These are phyloP conservation scores for Aporophyla lueneburgensis DNA, from an alignment of 2,888 invertebrate genomes.

Conservation along the genomic window DNA sequence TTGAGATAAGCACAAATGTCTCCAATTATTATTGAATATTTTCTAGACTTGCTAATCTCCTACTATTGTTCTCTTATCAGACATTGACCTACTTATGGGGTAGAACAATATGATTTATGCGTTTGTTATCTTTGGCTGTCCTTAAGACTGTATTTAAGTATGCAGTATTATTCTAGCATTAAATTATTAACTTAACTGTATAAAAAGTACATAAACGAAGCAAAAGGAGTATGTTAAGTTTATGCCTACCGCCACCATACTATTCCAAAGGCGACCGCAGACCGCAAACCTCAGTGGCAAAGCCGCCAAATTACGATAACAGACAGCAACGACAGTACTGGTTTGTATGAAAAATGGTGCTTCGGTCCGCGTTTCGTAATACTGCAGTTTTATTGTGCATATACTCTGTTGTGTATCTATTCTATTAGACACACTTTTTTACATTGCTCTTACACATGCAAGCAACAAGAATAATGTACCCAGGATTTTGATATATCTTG, in stretches of 20 bases:
- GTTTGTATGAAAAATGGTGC: background rate
- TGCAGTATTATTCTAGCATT: background rate
- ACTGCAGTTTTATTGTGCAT: background rate
- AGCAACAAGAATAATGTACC: too few species aligned
- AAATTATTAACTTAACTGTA: background rate
- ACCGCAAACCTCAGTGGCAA: background rate
- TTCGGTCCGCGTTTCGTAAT: background rate
- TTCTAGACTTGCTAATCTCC: constrained; percentile 30
- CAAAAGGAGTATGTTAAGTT: too few species aligned
- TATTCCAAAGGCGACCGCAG: background rate
- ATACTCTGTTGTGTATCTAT: background rate
- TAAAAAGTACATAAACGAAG: too few species aligned
- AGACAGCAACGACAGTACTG: background rate
- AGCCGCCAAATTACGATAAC: background rate
- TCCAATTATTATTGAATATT: constrained; percentile 18
- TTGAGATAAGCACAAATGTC: constrained; percentile 12
- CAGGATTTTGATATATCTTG: too few species aligned
- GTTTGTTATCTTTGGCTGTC: constrained; percentile 16
- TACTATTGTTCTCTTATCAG: constrained; percentile 32
- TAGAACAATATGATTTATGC: constrained; percentile 18
- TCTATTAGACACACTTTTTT: background rate
- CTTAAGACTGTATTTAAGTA: background rate
- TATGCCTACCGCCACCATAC: too few species aligned
- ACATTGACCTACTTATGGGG: constrained; percentile 16
- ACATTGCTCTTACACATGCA: too few species aligned